These are phyloP conservation scores for Clepsis dumicolana DNA, from an alignment of 2,888 invertebrate genomes.

Conservation along the genomic window DNA sequence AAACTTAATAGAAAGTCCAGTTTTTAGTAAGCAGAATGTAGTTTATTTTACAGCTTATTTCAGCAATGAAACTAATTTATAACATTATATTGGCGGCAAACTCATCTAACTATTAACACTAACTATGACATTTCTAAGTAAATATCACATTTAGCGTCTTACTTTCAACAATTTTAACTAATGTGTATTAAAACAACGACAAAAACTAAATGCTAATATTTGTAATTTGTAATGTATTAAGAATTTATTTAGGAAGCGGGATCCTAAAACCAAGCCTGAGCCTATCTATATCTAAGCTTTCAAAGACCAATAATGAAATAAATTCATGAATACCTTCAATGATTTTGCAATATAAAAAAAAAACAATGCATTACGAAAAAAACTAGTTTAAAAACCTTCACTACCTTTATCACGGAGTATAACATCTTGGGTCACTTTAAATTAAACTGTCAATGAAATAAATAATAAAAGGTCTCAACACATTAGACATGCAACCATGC, in stretches of 20 bases:
- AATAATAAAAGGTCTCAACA: not conserved
- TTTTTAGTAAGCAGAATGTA: no score
- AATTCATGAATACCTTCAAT: not conserved
- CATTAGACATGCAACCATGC: conserved; percentile 59
- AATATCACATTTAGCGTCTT: no score
- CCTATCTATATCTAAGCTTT: not conserved
- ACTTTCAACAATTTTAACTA: no score
- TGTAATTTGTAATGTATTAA: not conserved
- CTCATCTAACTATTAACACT: no score
- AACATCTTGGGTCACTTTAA: not conserved
- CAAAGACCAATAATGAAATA: not conserved
- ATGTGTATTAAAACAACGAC: no score
- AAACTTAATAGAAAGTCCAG: no score
- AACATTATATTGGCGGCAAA: no score
- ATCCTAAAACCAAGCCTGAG: not conserved
- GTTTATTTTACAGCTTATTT: no score
- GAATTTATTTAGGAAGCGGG: not conserved
- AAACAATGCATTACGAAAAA: not conserved
- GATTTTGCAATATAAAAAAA: not conserved
- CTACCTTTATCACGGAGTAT: not conserved
- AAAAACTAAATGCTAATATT: not conserved
- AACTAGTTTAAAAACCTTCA: not conserved
- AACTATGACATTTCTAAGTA: no score
- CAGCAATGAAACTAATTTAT: no score
- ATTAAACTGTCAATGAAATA: not conserved